A percentile compares a stretch with the other conserved stretches of the same genome.
Conservation (phyloP, 2,797 vertebrate genomes). For the Micropoecilia bifurca region DNA sequence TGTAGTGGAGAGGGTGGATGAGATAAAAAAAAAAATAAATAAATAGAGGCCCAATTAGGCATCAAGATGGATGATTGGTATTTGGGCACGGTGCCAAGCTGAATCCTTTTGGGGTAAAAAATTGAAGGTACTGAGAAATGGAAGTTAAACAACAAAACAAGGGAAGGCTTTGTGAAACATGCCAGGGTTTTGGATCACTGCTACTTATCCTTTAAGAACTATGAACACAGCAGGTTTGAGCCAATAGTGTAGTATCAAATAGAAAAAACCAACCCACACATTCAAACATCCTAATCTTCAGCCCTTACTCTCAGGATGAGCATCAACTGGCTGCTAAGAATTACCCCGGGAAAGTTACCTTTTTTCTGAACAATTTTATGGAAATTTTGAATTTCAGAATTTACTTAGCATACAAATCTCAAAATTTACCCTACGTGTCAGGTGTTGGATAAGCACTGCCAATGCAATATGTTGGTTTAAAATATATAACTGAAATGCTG, state of each 20-base stretch:
- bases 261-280: slow-evolving; percentile 49
- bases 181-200: slow-evolving; percentile 61
- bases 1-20: slow-evolving; percentile 1
- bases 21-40: slow-evolving; percentile 17
- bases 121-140: slow-evolving; percentile 26
- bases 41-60: neutral
- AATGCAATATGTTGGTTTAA: slow-evolving; percentile 1
- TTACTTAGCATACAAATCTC: neutral
- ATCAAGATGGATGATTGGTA: slow-evolving; percentile 25
- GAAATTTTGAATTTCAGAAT: slow-evolving; percentile 8
- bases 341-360: slow-evolving; percentile 15
- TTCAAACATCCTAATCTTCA: slow-evolving; percentile 41
- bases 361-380: slow-evolving; percentile 16
- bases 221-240: slow-evolving; percentile 45
- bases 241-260: slow-evolving; percentile 56
- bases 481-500: neutral
- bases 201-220: slow-evolving; percentile 37
- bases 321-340: slow-evolving; percentile 34
- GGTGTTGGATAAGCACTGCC: neutral
- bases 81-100: slow-evolving; percentile 43
- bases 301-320: slow-evolving; percentile 38
- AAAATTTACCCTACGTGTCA: neutral
- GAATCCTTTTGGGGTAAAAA: slow-evolving; percentile 34
- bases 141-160: slow-evolving; percentile 49
- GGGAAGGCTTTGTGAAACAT: slow-evolving; percentile 69